These are phyloP conservation scores for Atrina japonica DNA, from an alignment of 2,888 invertebrate genomes.

Conservation along the genomic window DNA sequence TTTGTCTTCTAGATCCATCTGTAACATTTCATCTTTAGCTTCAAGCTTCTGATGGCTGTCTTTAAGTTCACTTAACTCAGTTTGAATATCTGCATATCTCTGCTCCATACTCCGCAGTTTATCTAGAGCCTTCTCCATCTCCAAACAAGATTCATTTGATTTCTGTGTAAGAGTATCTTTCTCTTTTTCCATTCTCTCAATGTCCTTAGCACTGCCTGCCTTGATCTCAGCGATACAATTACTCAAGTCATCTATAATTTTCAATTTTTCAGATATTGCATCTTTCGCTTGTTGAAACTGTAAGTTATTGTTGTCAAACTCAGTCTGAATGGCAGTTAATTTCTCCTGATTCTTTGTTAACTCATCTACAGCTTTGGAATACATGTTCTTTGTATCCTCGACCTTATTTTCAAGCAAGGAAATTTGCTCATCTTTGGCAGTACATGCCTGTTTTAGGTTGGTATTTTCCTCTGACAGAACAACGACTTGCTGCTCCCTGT, in stretches of 20 bases:
- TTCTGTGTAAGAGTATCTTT: slow-evolving; percentile 18
- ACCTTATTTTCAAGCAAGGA: slow-evolving; percentile 20
- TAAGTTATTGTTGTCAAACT: slow-evolving; percentile 6
- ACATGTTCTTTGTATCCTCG: slow-evolving; percentile 12
- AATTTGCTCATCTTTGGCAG: slow-evolving; percentile 3
- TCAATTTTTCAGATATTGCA: slow-evolving; percentile 12
- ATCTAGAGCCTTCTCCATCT: slow-evolving; percentile 38
- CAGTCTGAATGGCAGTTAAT: slow-evolving; percentile 12
- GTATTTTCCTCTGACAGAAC: slow-evolving; percentile 1
- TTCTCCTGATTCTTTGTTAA: slow-evolving; percentile 25
- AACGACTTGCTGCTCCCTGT: not conserved
- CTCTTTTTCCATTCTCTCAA: slow-evolving; percentile 20
- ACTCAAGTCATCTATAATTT: slow-evolving; percentile 3
- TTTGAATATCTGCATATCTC: slow-evolving; percentile 33
- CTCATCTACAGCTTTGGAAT: slow-evolving; percentile 32
- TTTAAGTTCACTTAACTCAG: slow-evolving; percentile 31
- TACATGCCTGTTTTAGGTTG: slow-evolving; percentile 16
- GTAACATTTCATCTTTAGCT: slow-evolving; percentile 59
- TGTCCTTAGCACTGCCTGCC: not conserved
- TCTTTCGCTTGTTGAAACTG: slow-evolving; percentile 36
- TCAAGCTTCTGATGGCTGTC: slow-evolving; percentile 45
- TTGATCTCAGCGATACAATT: not conserved
- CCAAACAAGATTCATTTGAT: slow-evolving; percentile 3
- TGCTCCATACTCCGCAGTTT: slow-evolving; percentile 22
- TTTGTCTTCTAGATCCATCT: slow-evolving; percentile 59